These are phyloP conservation scores for Distichodus sexfasciatus DNA, from an alignment of 2,797 vertebrate genomes.

Conservation along the genomic window DNA sequence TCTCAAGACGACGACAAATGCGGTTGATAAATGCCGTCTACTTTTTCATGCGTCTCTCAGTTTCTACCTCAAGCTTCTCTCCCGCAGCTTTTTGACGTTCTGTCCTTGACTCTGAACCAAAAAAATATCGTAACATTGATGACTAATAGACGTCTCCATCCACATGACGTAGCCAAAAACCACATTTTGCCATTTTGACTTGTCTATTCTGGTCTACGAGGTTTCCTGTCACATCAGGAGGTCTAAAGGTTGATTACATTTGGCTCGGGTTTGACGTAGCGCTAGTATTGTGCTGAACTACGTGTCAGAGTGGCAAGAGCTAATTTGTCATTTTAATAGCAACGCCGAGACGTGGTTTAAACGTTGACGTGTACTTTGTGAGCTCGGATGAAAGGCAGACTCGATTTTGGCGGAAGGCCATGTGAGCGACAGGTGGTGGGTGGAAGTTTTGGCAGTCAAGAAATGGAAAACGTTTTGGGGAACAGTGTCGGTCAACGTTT, in stretches of 20 bases:
- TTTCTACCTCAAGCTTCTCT: too few species aligned
- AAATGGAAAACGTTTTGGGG: background rate
- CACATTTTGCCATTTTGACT: too few species aligned
- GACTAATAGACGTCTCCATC: too few species aligned
- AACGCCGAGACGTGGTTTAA: background rate
- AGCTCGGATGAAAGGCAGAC: constrained; percentile 12
- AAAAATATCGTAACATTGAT: too few species aligned
- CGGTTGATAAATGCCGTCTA: too few species aligned
- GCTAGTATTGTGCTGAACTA: constrained; percentile 7
- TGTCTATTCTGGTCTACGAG: too few species aligned
- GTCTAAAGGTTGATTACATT: constrained; percentile 6
- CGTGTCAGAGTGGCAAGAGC: background rate
- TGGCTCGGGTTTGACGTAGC: background rate
- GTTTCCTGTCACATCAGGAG: too few species aligned
- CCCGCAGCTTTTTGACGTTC: too few species aligned
- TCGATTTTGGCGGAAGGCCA: constrained; percentile 5
- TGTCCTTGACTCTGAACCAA: too few species aligned
- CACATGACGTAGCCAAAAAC: background rate
- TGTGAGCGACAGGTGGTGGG: constrained; percentile 2
- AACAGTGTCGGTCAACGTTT: background rate
- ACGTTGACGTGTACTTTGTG: constrained; percentile 23
- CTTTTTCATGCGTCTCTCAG: too few species aligned
- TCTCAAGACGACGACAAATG: too few species aligned
- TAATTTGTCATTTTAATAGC: constrained; percentile 29
- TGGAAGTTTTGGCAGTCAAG: background rate